phyloP scores from a whole-genome alignment of 2,113 vertebrate genomes.

The Todiramphus saurophagus region DNA sequence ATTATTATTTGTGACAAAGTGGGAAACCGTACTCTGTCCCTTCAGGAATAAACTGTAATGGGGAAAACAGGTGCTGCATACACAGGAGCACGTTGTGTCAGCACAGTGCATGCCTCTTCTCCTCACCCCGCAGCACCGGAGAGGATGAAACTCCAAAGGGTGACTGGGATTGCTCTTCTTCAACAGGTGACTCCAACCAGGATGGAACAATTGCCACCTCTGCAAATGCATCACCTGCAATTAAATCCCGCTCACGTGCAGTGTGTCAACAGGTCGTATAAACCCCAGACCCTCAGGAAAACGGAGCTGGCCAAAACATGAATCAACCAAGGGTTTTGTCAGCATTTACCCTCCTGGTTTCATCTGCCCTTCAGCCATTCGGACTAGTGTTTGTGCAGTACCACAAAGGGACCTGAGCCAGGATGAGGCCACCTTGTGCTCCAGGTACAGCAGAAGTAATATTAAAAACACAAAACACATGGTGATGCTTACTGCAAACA shows the following conservation, averaged over 20 bases:
- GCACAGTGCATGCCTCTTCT: not conserved
- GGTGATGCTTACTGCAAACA: not conserved
- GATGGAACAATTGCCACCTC: not conserved
- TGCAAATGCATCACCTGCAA: not conserved
- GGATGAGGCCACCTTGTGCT: not conserved
- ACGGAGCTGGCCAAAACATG: not conserved
- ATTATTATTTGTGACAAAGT: conserved; percentile 27
- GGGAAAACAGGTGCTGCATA: not conserved
- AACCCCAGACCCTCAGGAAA: not conserved
- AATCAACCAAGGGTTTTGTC: not conserved
- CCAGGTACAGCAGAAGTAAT: not conserved
- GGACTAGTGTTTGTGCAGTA: not conserved
- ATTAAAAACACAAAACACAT: not conserved
- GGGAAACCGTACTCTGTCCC: not conserved
- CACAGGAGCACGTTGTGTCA: not conserved
- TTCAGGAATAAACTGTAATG: not conserved
- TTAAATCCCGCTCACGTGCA: not conserved
- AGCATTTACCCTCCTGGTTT: not conserved
- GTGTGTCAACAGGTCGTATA: not conserved
- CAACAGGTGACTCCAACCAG: not conserved
- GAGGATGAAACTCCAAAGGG: not conserved
- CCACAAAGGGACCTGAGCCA: not conserved
- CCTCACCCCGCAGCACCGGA: fast-evolving
- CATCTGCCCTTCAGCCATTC: not conserved
- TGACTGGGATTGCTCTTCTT: not conserved